A percentile compares a stretch with the other conserved stretches of the same genome.
Evolutionary conservation across 2,797 vertebrate genomes (phyloP).

Genomic region (Lagodon rhomboides): DNA sequence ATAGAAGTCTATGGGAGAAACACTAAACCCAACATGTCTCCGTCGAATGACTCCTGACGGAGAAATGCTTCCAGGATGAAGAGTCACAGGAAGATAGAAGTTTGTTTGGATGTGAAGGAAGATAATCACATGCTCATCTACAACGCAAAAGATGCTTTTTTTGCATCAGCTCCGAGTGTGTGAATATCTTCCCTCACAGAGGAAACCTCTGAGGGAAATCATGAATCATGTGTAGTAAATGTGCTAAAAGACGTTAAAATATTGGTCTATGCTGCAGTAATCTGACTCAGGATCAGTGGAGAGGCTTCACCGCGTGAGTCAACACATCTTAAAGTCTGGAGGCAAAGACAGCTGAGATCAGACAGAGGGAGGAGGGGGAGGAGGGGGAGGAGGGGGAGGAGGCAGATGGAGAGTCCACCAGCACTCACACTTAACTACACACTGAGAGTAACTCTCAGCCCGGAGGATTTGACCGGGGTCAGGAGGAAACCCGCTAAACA

Average conservation of each 20-base stretch:
- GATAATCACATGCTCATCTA: too few species aligned
- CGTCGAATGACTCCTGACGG: too few species aligned
- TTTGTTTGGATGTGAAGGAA: too few species aligned
- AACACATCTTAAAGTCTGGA: constrained; percentile 19
- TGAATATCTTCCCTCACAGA: too few species aligned
- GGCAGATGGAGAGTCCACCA: background rate
- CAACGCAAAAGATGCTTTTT: too few species aligned
- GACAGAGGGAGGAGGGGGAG: background rate
- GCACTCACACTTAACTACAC: background rate
- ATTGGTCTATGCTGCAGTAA: background rate
- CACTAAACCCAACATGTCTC: too few species aligned
- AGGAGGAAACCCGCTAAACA: background rate
- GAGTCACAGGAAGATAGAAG: too few species aligned
- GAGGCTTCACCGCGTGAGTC: constrained; percentile 17
- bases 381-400: background rate
- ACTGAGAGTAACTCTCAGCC: background rate
- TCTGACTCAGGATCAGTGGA: constrained; percentile 3
- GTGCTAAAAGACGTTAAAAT: background rate
- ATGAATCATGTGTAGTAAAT: background rate
- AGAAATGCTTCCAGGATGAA: too few species aligned
- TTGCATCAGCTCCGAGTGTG: too few species aligned
- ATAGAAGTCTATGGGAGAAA: too few species aligned
- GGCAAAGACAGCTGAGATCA: constrained; percentile 1
- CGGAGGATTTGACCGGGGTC: background rate
- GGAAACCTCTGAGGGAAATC: too few species aligned